A percentile compares a stretch with the other conserved stretches of the same genome.
Conservation (phyloP, 2,113 vertebrate species). For the Vidua macroura region DNA sequence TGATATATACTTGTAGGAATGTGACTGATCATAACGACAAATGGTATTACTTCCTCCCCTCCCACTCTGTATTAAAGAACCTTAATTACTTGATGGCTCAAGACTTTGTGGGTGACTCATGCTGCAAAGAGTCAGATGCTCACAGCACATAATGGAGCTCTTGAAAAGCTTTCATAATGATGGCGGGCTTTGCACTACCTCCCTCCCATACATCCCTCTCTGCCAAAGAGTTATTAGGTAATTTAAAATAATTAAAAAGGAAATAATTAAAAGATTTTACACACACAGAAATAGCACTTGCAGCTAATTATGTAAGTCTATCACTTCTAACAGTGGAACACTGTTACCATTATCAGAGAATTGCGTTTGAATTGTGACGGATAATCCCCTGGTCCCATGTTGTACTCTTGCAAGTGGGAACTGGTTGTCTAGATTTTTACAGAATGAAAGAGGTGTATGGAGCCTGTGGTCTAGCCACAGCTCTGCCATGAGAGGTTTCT, state of each 20-base stretch:
- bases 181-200: background rate
- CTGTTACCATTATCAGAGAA: constrained; percentile 58
- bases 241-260: constrained; percentile 70
- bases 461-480: background rate
- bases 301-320: constrained; percentile 64
- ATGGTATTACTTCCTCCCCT: constrained; percentile 71
- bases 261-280: constrained; percentile 67
- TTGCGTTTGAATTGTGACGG: constrained; percentile 10
- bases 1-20: constrained; percentile 71
- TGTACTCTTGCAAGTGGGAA: constrained; percentile 9
- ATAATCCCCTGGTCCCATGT: constrained; percentile 44
- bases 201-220: constrained; percentile 31
- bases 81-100: constrained; percentile 76
- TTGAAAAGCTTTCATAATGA: constrained; percentile 52
- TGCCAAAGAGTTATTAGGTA: constrained; percentile 65
- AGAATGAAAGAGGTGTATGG: background rate
- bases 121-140: constrained; percentile 51
- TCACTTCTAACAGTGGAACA: constrained; percentile 55
- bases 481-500: background rate
- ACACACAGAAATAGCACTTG: constrained; percentile 65
- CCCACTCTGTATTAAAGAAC: constrained; percentile 59
- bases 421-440: background rate
- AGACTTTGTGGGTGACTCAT: constrained; percentile 77
- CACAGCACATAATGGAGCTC: constrained; percentile 44
- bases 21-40: constrained; percentile 62